A percentile compares a stretch with the other conserved stretches of the same genome.
These are phyloP conservation scores for Thermophis baileyi DNA, from an alignment of 2,113 vertebrate species.

Conservation along the genomic window DNA sequence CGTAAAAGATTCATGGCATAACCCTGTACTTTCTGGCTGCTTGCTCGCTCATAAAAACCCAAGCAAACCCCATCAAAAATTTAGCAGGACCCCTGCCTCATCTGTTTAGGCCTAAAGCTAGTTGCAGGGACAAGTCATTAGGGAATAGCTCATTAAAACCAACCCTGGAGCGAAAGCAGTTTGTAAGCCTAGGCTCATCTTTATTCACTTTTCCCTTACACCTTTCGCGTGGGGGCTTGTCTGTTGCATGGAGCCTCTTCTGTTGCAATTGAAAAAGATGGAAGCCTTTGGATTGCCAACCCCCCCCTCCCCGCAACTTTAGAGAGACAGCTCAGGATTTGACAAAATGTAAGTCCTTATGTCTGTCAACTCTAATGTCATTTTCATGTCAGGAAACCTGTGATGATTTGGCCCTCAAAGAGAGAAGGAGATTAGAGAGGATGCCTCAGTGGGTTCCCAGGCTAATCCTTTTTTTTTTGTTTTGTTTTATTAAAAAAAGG, in stretches of 20 bases:
- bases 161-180: constrained; percentile 84
- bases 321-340: constrained; percentile 31
- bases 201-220: constrained; percentile 77
- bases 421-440: constrained; percentile 3
- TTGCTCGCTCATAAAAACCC: constrained; percentile 79
- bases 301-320: constrained; percentile 15
- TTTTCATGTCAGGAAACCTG: constrained; percentile 33
- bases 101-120: constrained; percentile 88
- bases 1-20: constrained; percentile 81
- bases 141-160: constrained; percentile 88
- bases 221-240: constrained; percentile 61
- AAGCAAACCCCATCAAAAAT: constrained; percentile 88
- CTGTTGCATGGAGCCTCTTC: constrained; percentile 57
- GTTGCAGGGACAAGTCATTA: constrained; percentile 89
- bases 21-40: constrained; percentile 71
- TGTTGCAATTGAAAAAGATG: constrained; percentile 60
- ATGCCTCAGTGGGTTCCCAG: constrained; percentile 17
- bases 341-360: constrained; percentile 49
- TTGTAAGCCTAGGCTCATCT: constrained; percentile 74
- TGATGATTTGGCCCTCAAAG: constrained; percentile 6
- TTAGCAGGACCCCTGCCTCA: constrained; percentile 86
- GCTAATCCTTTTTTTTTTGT: not conserved
- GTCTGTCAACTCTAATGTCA: constrained; percentile 55
- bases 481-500: not conserved
- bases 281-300: constrained; percentile 41